These are phyloP conservation scores for Macrosoma leucophasiata DNA, from an alignment of 2,888 invertebrate species.

Conservation along the genomic window DNA sequence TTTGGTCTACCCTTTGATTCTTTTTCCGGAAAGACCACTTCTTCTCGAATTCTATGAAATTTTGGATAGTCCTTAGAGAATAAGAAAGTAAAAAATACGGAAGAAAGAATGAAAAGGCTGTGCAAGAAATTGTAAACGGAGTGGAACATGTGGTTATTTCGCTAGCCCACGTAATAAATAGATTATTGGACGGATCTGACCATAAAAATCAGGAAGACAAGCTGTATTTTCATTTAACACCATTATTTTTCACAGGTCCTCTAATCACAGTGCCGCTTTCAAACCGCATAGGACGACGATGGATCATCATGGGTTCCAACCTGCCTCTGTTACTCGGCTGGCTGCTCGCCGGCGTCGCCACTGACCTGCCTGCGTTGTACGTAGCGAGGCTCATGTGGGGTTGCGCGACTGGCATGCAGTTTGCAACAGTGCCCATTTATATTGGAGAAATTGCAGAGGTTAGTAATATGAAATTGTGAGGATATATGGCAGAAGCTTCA, in stretches of 20 bases:
- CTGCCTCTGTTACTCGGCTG: constrained; percentile 83
- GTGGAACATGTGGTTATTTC: no score
- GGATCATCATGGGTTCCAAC: constrained; percentile 79
- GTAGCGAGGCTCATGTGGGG: constrained; percentile 78
- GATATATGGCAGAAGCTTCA: no score
- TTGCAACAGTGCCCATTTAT: constrained; percentile 87
- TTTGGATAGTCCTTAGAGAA: no score
- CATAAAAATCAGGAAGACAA: no score
- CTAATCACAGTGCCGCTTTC: constrained; percentile 81
- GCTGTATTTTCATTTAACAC: no score
- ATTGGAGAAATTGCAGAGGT: constrained; percentile 89
- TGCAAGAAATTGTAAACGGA: no score
- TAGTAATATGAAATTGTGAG: constrained; percentile 25
- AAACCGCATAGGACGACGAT: constrained; percentile 81
- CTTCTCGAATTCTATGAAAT: no score
- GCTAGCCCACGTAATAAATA: no score
- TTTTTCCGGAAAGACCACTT: no score
- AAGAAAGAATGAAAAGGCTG: no score
- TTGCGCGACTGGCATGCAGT: constrained; percentile 80
- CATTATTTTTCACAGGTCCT: constrained; percentile 73
- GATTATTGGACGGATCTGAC: no score
- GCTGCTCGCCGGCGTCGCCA: constrained; percentile 79
- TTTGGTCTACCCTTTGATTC: neutral
- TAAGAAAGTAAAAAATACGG: no score
- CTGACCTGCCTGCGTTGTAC: constrained; percentile 63